Percentiles rank a stretch among this genome's conserved stretches.
These are phyloP conservation scores for Stegastes partitus DNA, from an alignment of 2,113 vertebrate genomes.

Conservation along the genomic window DNA sequence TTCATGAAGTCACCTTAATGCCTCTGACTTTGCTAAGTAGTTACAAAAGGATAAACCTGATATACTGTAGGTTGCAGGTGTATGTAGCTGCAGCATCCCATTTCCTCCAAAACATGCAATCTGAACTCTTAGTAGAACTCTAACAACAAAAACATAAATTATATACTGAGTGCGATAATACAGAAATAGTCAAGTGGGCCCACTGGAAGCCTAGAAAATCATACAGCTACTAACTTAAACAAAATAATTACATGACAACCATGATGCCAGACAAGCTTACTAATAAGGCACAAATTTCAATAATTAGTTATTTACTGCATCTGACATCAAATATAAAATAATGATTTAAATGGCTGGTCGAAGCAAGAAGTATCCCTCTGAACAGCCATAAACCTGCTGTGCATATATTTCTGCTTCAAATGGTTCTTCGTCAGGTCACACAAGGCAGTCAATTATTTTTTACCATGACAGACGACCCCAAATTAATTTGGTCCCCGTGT, in stretches of 20 bases:
- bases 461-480: neutral
- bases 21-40: no score
- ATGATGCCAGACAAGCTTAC: neutral
- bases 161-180: no score
- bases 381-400: neutral
- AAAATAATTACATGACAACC: no score
- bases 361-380: neutral
- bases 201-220: no score
- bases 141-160: no score
- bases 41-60: no score
- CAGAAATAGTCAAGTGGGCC: no score
- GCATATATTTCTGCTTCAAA: slow-evolving; percentile 21
- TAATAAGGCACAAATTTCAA: neutral
- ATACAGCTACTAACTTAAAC: neutral
- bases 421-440: neutral
- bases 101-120: no score
- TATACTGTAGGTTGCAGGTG: no score
- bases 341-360: neutral
- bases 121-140: no score
- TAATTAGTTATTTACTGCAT: neutral
- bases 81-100: no score
- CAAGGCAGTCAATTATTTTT: slow-evolving; percentile 1
- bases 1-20: no score
- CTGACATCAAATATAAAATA: neutral
- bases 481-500: neutral